A percentile compares a stretch with the other conserved stretches of the same genome.
Evolutionary conservation across 1,140 invertebrate genomes (phyloP).

Genomic region (Euwallacea similis): DNA sequence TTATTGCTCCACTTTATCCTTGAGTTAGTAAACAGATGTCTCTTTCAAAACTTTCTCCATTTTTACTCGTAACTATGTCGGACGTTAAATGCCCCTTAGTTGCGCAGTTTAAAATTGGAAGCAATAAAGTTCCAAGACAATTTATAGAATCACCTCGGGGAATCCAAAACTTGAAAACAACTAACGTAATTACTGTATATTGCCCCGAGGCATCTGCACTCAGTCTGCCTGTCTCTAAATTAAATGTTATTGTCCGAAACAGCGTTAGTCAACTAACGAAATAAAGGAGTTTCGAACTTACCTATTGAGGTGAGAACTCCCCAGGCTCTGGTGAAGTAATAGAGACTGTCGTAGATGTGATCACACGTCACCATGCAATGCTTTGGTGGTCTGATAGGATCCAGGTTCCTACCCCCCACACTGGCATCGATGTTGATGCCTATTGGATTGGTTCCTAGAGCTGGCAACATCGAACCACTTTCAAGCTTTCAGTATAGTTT

Average conservation of each 20-base stretch:
- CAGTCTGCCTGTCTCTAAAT: no score
- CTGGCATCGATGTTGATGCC: conserved; percentile 29
- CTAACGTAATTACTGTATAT: conserved; percentile 18
- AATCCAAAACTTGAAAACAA: conserved; percentile 15
- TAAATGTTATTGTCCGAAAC: no score
- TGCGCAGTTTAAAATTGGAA: conserved; percentile 17
- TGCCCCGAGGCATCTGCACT: neutral
- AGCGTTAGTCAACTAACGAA: neutral
- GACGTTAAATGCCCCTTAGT: conserved; percentile 10
- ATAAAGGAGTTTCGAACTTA: conserved; percentile 13
- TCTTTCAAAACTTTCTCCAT: conserved; percentile 1
- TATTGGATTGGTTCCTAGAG: conserved; percentile 24
- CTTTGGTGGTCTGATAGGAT: conserved; percentile 6
- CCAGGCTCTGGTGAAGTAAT: conserved; percentile 28
- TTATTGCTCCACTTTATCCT: neutral
- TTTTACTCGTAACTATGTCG: conserved; percentile 5
- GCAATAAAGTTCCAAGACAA: conserved; percentile 14
- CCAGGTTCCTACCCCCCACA: conserved; percentile 3
- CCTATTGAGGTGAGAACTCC: conserved; percentile 26
- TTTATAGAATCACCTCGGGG: conserved; percentile 17
- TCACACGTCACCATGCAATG: conserved; percentile 19
- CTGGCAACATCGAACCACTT: conserved; percentile 21
- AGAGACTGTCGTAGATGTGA: conserved; percentile 14
- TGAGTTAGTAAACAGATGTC: conserved; percentile 6
- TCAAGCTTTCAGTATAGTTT: neutral